phyloP scores from a whole-genome alignment of 2,888 invertebrate genomes.

The Cerastis rubricosa region DNA sequence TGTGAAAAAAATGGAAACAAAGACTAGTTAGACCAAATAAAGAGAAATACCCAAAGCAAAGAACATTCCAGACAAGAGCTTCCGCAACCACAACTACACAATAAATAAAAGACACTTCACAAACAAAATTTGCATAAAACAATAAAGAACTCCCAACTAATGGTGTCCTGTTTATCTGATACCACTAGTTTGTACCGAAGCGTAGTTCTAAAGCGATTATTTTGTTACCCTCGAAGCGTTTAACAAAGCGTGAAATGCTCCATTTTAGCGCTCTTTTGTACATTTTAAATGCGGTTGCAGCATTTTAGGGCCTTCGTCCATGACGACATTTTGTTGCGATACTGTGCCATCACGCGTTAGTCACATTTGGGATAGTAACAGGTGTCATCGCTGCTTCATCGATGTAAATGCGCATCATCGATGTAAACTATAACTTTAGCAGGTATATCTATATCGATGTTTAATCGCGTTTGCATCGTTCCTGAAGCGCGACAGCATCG shows the following conservation, averaged over 20 bases:
- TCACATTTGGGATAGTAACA: not conserved
- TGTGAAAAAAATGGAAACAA: not conserved
- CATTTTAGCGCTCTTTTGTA: conserved; percentile 51
- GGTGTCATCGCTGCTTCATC: not conserved
- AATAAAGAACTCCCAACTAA: conserved; percentile 23
- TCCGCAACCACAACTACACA: not conserved
- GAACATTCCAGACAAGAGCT: not conserved
- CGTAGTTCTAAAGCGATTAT: conserved; percentile 52
- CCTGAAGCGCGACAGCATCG: too few relatives aligned
- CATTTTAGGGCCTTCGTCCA: conserved; percentile 8
- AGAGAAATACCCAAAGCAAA: not conserved
- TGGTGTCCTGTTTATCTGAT: conserved; percentile 36
- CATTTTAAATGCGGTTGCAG: conserved; percentile 30
- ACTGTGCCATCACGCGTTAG: not conserved
- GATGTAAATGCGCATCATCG: too few relatives aligned
- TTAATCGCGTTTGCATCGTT: too few relatives aligned
- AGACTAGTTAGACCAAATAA: not conserved
- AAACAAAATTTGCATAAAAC: conserved; percentile 41
- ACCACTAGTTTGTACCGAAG: conserved; percentile 33
- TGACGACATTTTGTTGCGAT: not conserved
- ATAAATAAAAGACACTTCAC: conserved; percentile 21
- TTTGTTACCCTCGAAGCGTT: conserved; percentile 43
- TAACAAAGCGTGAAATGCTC: conserved; percentile 39
- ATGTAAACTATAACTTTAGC: not conserved
- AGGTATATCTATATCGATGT: too few relatives aligned